Evolutionary conservation across 2,797 vertebrate species (phyloP).

Genomic region (Myotis daubentonii): DNA sequence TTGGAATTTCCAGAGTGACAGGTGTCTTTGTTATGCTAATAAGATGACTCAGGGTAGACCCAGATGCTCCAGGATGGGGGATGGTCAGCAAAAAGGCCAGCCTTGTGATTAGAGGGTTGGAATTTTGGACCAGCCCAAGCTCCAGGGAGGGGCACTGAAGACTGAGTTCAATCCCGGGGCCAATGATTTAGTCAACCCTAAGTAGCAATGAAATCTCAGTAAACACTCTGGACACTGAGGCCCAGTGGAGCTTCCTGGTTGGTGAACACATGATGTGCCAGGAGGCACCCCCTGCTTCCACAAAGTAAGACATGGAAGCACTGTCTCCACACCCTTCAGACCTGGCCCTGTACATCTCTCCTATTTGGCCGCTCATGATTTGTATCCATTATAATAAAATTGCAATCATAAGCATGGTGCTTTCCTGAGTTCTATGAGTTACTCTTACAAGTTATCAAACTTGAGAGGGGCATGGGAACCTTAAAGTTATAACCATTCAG

Average conservation of each 20-base stretch:
- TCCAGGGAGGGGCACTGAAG: not conserved
- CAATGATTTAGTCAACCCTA: not conserved
- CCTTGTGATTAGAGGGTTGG: not conserved
- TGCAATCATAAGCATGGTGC: not conserved
- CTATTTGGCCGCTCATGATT: not conserved
- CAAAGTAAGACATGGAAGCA: rapidly evolving
- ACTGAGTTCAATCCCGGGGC: not conserved
- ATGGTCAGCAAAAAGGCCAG: not conserved
- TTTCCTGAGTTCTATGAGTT: not conserved
- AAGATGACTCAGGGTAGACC: not conserved
- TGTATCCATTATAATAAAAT: not conserved
- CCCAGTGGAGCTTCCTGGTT: not conserved
- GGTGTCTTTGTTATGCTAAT: not conserved
- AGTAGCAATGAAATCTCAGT: not conserved
- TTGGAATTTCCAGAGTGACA: not conserved
- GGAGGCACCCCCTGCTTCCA: not conserved
- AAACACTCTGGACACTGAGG: not conserved
- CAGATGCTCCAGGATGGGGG: not conserved
- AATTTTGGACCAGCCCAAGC: not conserved
- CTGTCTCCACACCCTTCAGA: not conserved
- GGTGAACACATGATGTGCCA: not conserved
- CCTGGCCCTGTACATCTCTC: not conserved
- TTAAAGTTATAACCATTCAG: not conserved
- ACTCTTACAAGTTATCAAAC: not conserved
- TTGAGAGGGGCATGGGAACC: not conserved